Percentiles rank a stretch among this genome's conserved stretches.
phyloP scores from a whole-genome alignment of 1,140 invertebrate genomes.

The Chlorops oryzae region DNA sequence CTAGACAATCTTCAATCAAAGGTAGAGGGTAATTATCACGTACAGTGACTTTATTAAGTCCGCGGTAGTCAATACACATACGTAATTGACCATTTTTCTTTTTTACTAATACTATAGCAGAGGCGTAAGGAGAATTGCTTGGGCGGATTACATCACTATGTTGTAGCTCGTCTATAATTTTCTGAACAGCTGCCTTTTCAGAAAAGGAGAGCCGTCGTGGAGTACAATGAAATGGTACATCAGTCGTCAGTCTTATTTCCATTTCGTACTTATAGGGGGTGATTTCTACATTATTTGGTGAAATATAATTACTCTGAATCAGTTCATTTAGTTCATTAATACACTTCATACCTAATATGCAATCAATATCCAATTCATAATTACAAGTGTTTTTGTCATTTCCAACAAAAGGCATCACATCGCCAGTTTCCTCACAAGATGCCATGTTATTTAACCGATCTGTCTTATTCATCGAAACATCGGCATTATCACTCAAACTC shows the following conservation, averaged over 20 bases:
- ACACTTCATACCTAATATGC: too few species aligned
- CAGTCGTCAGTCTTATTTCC: slow-evolving; percentile 7
- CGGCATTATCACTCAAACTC: too few species aligned
- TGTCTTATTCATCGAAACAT: too few species aligned
- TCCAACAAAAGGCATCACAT: too few species aligned
- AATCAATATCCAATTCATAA: too few species aligned
- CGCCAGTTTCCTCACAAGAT: too few species aligned
- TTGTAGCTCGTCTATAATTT: slow-evolving; percentile 16
- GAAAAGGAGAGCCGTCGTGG: slow-evolving; percentile 5
- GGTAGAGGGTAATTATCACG: slow-evolving; percentile 38
- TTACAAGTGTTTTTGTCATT: too few species aligned
- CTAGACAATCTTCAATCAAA: slow-evolving; percentile 47
- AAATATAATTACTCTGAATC: too few species aligned
- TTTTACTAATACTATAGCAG: slow-evolving; percentile 24
- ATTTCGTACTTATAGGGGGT: slow-evolving; percentile 15
- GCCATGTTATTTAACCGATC: too few species aligned
- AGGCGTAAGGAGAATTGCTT: slow-evolving; percentile 22
- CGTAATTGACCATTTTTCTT: slow-evolving; percentile 27
- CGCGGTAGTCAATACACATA: slow-evolving; percentile 40
- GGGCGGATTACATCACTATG: slow-evolving; percentile 18
- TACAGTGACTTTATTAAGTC: slow-evolving; percentile 16
- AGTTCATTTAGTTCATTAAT: too few species aligned
- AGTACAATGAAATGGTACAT: slow-evolving; percentile 8
- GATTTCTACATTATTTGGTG: too few species aligned
- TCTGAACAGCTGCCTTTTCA: slow-evolving; percentile 6